Base-by-base conservation (phyloP, 2,113 vertebrate genomes). In the Campylorhamphus procurvoides region DNA sequence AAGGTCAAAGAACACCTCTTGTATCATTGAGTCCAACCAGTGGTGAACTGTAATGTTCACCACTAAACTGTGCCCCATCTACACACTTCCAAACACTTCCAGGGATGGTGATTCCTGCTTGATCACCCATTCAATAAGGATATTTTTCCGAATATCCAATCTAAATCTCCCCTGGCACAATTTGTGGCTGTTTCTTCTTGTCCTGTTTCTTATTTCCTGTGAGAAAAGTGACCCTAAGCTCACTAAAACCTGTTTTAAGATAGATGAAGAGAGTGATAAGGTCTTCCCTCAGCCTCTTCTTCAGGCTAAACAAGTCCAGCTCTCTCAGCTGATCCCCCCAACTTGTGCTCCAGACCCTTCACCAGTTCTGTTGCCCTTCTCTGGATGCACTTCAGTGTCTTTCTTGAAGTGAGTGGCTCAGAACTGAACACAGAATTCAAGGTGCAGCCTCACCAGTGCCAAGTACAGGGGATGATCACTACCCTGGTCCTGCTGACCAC, bases 401-500 rank as follows among this genome's bases (percentile, higher is more conserved):
- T 87, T n/a, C 24, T 19, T 29, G n/a, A 40, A 14, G 15, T 47
- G 19, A 55, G n/a, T 2, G 24, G 12, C n/a, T 12, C 40, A n/a
- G 19, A 63, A 63, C 10, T 16, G 6, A 29, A 14, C 46, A 35
- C 24, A 63, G 40, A 3, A 31, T 49, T 63, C 29, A 47, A 14
- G 19, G 19, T 25, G 47, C 53, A 47, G 64, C 18, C 28, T 87
- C 28, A 71, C 28, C 64, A 62, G 14, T 78, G 47, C 23, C 13
- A 5, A 17, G 6, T 62, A 29, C 0, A 47, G 24, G 0, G 19
- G 39, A n/a, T 49, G n/a, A 11, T 40, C 47, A n/a, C 15, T 62
- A 28, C 12, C 23, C 18, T 62, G 15, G 5, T n/a, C 13, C 9
- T 55, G 29, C 49, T 40, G 64, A 40, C 28, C 40, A 7, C 10